Percentiles rank a stretch among this genome's conserved stretches.
Evolutionary conservation across 2,888 invertebrate species (phyloP).

Genomic region (Chloroclysta siterata): DNA sequence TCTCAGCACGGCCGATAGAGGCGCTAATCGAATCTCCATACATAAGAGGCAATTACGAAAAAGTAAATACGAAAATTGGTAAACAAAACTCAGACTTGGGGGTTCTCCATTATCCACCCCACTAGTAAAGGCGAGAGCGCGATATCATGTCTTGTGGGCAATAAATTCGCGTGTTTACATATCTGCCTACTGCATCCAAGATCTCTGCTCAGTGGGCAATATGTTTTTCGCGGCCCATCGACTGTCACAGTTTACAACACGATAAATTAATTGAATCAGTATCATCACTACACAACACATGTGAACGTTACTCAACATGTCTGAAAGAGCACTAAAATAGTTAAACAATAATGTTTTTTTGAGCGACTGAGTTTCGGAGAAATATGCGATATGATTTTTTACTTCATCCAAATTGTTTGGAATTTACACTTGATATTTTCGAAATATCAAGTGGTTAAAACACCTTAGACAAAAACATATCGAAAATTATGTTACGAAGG

Average conservation of each 20-base stretch:
- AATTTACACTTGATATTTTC: too few species aligned
- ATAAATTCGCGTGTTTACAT: slow-evolving; percentile 59
- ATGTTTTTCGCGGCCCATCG: slow-evolving; percentile 62
- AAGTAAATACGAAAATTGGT: too few species aligned
- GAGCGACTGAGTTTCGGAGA: too few species aligned
- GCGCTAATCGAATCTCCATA: too few species aligned
- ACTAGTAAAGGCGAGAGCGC: slow-evolving; percentile 24
- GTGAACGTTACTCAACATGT: background rate
- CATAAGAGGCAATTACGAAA: too few species aligned
- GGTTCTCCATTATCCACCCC: background rate
- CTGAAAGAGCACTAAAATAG: background rate
- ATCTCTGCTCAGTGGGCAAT: slow-evolving; percentile 40
- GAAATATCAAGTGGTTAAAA: background rate
- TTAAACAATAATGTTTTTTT: background rate
- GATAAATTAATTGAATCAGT: slow-evolving; percentile 21
- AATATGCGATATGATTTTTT: too few species aligned
- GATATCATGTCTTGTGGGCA: slow-evolving; percentile 30
- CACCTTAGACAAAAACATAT: too few species aligned
- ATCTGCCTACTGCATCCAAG: slow-evolving; percentile 46
- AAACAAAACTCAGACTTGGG: too few species aligned
- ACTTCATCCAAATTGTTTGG: too few species aligned
- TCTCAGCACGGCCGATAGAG: too few species aligned
- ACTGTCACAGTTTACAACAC: slow-evolving; percentile 41
- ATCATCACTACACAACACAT: slow-evolving; percentile 7
- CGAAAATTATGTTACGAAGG: too few species aligned